These are phyloP conservation scores for Apodemia duryi DNA, from an alignment of 2,888 invertebrate genomes.

Conservation along the genomic window DNA sequence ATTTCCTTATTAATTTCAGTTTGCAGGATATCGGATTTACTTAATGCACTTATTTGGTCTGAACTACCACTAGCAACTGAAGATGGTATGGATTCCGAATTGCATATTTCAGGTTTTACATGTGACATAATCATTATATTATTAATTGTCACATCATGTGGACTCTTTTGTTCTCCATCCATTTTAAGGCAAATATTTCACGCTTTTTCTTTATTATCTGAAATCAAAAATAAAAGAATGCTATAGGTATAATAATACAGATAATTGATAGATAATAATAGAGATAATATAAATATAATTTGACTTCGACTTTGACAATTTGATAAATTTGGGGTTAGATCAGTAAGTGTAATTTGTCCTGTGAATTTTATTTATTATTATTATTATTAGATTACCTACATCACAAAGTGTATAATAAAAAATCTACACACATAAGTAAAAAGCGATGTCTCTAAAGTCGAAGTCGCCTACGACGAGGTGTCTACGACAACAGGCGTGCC, in stretches of 20 bases:
- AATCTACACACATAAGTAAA: too few relatives aligned
- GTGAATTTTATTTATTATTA: too few relatives aligned
- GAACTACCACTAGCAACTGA: constrained; percentile 58
- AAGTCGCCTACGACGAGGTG: too few relatives aligned
- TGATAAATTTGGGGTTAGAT: too few relatives aligned
- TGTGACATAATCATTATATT: constrained; percentile 56
- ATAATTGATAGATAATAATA: too few relatives aligned
- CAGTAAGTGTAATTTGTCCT: too few relatives aligned
- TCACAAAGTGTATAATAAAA: too few relatives aligned
- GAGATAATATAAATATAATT: too few relatives aligned
- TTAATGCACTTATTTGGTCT: constrained; percentile 51
- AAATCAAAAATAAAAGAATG: neutral
- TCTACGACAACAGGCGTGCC: too few relatives aligned
- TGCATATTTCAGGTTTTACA: constrained; percentile 47
- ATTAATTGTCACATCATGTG: constrained; percentile 47
- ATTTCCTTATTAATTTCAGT: constrained; percentile 63
- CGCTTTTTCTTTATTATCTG: neutral
- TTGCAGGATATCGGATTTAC: constrained; percentile 48
- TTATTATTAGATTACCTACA: too few relatives aligned
- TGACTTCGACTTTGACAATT: too few relatives aligned
- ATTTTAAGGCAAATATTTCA: neutral
- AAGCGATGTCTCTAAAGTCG: too few relatives aligned
- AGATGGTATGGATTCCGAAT: constrained; percentile 52
- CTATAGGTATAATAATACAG: neutral
- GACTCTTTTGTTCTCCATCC: neutral